These are phyloP conservation scores for Myoxocephalus aenaeus DNA, from an alignment of 2,797 vertebrate species.

Conservation along the genomic window DNA sequence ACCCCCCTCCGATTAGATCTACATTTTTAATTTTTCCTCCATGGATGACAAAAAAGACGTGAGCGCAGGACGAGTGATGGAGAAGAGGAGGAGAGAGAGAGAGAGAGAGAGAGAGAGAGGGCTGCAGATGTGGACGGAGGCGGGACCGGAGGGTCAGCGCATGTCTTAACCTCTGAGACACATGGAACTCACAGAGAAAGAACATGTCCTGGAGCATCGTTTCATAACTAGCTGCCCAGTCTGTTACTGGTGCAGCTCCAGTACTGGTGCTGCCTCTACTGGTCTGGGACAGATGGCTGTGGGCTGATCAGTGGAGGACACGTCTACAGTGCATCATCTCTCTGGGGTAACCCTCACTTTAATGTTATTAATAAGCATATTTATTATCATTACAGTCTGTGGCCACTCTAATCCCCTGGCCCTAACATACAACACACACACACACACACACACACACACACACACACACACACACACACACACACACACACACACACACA, in stretches of 20 bases:
- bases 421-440: constrained; percentile 23
- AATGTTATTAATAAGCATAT: constrained; percentile 75
- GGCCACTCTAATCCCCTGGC: constrained; percentile 27
- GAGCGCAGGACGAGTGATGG: constrained; percentile 60
- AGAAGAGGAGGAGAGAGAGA: constrained; percentile 12
- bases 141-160: constrained; percentile 27
- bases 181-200: no score
- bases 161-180: no score
- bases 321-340: constrained; percentile 55
- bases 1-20: constrained; percentile 92
- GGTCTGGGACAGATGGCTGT: constrained; percentile 41
- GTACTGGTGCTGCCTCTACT: neutral
- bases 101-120: constrained; percentile 41
- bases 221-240: no score
- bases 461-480: neutral
- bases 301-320: constrained; percentile 44
- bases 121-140: constrained; percentile 45
- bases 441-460: constrained; percentile 4
- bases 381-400: constrained; percentile 72
- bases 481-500: neutral
- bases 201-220: no score
- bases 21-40: constrained; percentile 96
- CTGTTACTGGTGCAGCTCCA: no score
- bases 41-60: constrained; percentile 73
- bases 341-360: constrained; percentile 55